Evolutionary conservation across 2,888 invertebrate species (phyloP).

Genomic region (Pammene fasciana): DNA sequence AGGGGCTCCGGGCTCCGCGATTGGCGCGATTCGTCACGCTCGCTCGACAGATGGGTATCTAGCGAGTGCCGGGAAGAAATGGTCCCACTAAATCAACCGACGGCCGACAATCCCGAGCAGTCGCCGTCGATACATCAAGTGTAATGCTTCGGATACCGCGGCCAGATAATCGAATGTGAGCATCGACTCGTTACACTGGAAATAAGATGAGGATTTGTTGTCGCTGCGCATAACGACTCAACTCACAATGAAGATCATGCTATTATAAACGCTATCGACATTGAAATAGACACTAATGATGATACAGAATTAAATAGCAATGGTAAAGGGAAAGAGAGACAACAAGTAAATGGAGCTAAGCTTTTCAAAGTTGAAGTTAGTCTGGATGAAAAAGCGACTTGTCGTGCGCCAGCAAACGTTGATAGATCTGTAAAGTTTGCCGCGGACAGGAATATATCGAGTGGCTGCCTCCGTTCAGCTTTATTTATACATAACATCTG

Average conservation of each 20-base stretch:
- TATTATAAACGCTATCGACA: conserved; percentile 45
- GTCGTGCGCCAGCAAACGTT: conserved; percentile 64
- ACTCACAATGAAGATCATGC: conserved; percentile 46
- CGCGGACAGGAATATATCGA: conserved; percentile 83
- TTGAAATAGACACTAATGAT: conserved; percentile 6
- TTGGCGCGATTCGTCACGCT: conserved; percentile 77
- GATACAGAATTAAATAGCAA: neutral
- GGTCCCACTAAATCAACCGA: conserved; percentile 78
- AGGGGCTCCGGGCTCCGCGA: conserved; percentile 72
- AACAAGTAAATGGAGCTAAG: conserved; percentile 1
- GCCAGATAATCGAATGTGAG: conserved; percentile 83
- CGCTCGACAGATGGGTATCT: conserved; percentile 76
- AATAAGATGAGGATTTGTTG: conserved; percentile 79
- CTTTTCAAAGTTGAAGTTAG: conserved; percentile 64
- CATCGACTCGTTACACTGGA: conserved; percentile 82
- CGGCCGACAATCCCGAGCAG: conserved; percentile 79
- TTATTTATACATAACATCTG: conserved; percentile 84
- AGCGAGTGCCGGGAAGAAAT: conserved; percentile 81
- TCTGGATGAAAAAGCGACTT: conserved; percentile 55
- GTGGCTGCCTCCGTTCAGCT: conserved; percentile 82
- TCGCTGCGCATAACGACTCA: conserved; percentile 60
- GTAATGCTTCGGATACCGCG: conserved; percentile 83
- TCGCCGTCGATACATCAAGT: conserved; percentile 82
- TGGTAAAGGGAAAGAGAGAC: neutral
- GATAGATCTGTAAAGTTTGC: conserved; percentile 83